phyloP scores from a whole-genome alignment of 1,140 invertebrate species.

The Dreissena rostriformis region DNA sequence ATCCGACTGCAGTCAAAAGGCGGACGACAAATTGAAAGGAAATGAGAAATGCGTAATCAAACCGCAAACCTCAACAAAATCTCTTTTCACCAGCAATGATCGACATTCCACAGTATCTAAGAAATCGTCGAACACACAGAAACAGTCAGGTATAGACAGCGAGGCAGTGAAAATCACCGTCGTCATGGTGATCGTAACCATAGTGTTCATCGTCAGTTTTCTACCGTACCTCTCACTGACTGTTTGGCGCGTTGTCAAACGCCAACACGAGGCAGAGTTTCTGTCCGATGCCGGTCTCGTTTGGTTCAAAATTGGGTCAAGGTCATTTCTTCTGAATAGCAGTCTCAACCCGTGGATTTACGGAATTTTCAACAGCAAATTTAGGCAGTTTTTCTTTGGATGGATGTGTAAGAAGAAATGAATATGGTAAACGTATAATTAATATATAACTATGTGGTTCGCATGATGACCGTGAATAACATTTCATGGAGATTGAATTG shows the following conservation, averaged over 20 bases:
- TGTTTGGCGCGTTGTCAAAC: constrained; percentile 37
- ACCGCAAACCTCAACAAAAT: not conserved
- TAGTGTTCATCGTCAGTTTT: constrained; percentile 55
- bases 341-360: constrained; percentile 59
- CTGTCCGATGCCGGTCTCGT: constrained; percentile 45
- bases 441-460: too few relatives aligned
- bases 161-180: constrained; percentile 51
- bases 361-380: constrained; percentile 57
- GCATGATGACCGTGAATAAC: too few relatives aligned
- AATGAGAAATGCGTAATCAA: not conserved
- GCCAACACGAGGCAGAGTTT: constrained; percentile 37
- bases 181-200: constrained; percentile 41
- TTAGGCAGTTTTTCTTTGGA: constrained; percentile 41
- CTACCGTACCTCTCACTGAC: constrained; percentile 52
- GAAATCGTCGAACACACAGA: not conserved
- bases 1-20: not conserved
- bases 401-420: not conserved
- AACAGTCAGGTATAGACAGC: constrained; percentile 22
- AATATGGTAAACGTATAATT: too few relatives aligned
- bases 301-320: constrained; percentile 41
- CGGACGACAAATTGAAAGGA: not conserved
- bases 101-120: not conserved
- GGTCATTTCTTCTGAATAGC: constrained; percentile 55
- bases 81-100: not conserved
- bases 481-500: too few relatives aligned